Percentiles rank a stretch among this genome's conserved stretches.
Evolutionary conservation across 2,113 vertebrate genomes (phyloP).

Genomic region (Mobula hypostoma): DNA sequence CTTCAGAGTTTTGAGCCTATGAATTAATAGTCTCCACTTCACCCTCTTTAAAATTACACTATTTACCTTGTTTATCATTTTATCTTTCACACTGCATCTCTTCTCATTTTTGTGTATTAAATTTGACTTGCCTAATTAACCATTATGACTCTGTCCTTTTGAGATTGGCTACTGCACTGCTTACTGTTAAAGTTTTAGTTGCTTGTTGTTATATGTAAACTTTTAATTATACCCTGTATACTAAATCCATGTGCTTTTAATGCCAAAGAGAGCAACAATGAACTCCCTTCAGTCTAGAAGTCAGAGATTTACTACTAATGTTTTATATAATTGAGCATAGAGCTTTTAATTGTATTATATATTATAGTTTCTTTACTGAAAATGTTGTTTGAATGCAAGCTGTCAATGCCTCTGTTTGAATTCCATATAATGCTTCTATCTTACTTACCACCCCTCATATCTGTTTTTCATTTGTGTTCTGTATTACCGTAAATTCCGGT

Average conservation of each 20-base stretch:
- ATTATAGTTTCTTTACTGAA: background rate
- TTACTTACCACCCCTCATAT: background rate
- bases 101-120: background rate
- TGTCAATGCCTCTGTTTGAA: background rate
- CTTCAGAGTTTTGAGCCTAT: background rate
- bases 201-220: background rate
- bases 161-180: background rate
- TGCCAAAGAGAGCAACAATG: background rate
- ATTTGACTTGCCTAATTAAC: background rate
- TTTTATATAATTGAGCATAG: background rate
- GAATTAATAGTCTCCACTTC: background rate
- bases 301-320: background rate
- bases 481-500: background rate
- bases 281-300: background rate
- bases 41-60: background rate
- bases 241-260: background rate
- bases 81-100: background rate
- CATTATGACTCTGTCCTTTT: background rate
- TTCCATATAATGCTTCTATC: background rate
- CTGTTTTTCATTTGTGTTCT: background rate
- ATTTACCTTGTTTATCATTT: background rate
- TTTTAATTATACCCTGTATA: background rate
- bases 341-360: background rate
- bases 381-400: background rate
- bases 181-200: background rate